A percentile compares a stretch with the other conserved stretches of the same genome.
phyloP scores from a whole-genome alignment of 2,888 invertebrate species.

The Dasysyrphus albostriatus region DNA sequence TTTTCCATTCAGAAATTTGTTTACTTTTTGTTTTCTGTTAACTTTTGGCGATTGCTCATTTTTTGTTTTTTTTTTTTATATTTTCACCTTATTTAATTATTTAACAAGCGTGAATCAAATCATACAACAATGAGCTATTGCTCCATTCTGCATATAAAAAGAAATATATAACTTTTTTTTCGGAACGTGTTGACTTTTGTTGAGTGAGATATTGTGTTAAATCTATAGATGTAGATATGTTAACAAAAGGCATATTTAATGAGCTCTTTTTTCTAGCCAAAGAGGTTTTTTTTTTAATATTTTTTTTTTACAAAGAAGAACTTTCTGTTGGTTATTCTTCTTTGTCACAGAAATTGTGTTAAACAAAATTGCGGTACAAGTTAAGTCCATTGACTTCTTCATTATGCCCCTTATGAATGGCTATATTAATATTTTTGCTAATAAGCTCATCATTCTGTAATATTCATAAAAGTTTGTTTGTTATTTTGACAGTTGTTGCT shows the following conservation, averaged over 20 bases:
- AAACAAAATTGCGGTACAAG: slow-evolving; percentile 8
- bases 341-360: slow-evolving; percentile 7
- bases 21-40: not conserved
- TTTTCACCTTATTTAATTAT: not conserved
- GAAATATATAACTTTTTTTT: not conserved
- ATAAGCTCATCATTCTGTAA: slow-evolving; percentile 1
- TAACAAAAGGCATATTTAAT: slow-evolving; percentile 23
- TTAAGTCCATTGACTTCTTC: slow-evolving; percentile 35
- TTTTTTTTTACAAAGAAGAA: slow-evolving; percentile 8
- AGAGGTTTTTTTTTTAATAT: not conserved
- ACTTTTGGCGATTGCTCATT: not conserved
- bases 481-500: slow-evolving; percentile 1
- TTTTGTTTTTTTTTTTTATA: not conserved
- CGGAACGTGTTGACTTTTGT: not conserved
- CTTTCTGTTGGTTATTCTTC: not conserved
- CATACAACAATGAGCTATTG: not conserved
- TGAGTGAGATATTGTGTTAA: slow-evolving; percentile 1
- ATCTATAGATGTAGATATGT: not conserved
- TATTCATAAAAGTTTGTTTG: not conserved
- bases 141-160: not conserved
- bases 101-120: slow-evolving; percentile 6
- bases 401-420: not conserved
- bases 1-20: not conserved
- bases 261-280: not conserved
- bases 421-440: slow-evolving; percentile 1